Base-by-base conservation (phyloP, 2,113 vertebrate species). In the Ceuthmochares aereus region DNA sequence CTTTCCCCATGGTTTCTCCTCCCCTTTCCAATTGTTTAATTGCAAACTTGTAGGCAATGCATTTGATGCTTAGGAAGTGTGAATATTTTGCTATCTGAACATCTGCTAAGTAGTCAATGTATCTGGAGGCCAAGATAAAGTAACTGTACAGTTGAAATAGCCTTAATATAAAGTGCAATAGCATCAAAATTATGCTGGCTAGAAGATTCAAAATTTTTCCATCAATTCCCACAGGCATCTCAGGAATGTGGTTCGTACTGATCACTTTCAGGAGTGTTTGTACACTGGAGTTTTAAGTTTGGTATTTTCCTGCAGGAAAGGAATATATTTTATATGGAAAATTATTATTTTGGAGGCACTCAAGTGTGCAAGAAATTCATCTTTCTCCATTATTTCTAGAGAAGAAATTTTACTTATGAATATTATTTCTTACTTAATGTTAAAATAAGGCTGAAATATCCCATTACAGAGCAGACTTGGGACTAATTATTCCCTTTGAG, bases 401-500 rank as follows among this genome's bases (percentile, higher is more conserved):
- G 26, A 91, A 78, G 34, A 91, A 63, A 89, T 75, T 89, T 91
- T 22, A 75, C 20, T 51, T 9, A 16, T 63, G 8, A 75, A 56
- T 81, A 59, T 36, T 72, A 81, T 87, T 83, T 63, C 23, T 49
- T 78, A 34, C 13, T 68, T 85, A 69, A 62, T 62, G 7, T 1
- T 60, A 36, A 76, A 84, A 84, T 79, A 84, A 78, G 75, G 79
- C 45, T 75, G 49, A 78, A 81, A 60, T 93, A 95, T 75, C 12
- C 23, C 2, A 3, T 63, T 43, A 34, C 34, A 70, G 43, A 66
- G 15, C 27, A 84, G 73, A 79, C 13, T 64, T 75, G 19, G 23
- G 85, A 83, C 27, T 85, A 85, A 90, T 93, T 94, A 63, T 84
- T 81, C 21, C 76, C 89, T 89, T 82, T 68, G 68, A 82, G 58